A percentile compares a stretch with the other conserved stretches of the same genome.
Conservation (phyloP, 2,113 vertebrate species). For the Lynx canadensis region DNA sequence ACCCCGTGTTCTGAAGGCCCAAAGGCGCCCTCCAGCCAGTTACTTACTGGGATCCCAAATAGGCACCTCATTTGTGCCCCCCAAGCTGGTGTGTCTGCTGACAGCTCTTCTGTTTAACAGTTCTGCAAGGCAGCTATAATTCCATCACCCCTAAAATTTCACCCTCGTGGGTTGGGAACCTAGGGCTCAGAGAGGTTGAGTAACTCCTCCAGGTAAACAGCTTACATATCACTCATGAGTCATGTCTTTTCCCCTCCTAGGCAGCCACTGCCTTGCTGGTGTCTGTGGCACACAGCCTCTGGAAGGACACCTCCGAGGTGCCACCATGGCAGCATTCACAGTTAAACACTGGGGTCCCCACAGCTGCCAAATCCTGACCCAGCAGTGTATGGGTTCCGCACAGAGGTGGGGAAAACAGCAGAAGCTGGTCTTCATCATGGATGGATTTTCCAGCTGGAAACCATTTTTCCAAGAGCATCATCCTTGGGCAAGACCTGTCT, state of each 20-base stretch:
- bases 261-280: background rate
- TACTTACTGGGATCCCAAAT: background rate
- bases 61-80: background rate
- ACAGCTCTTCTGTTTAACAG: background rate
- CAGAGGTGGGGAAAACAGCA: background rate
- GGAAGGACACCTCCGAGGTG: background rate
- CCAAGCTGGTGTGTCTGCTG: background rate
- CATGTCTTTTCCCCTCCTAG: background rate
- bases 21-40: background rate
- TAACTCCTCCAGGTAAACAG: background rate
- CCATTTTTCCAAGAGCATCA: background rate
- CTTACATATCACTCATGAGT: background rate
- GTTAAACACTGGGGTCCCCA: background rate
- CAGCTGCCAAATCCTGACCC: background rate
- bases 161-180: background rate
- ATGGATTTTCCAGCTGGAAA: background rate
- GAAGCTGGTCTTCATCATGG: background rate
- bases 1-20: background rate
- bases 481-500: background rate
- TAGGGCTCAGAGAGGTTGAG: background rate
- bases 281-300: background rate
- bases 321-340: too few species aligned
- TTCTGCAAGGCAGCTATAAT: background rate
- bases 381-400: background rate
- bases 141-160: background rate